Evolutionary conservation across 2,797 vertebrate genomes (phyloP), one percentile per base, ranked within the genome.

Genomic region (Mallotus villosus): DNA sequence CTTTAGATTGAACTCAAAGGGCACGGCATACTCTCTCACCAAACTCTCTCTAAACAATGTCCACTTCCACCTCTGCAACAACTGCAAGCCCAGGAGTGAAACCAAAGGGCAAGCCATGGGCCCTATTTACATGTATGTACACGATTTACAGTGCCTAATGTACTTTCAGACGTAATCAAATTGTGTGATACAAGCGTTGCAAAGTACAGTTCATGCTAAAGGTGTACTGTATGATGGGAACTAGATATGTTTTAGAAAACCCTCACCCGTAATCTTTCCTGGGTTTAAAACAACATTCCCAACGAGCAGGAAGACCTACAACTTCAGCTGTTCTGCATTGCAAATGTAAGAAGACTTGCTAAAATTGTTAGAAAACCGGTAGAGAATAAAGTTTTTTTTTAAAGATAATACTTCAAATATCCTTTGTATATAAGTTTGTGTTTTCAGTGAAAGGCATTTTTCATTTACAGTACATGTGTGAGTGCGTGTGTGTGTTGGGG

Each of bases 401-500:
- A 12, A 2, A 11, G 41, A 73, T 71, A 80, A 74, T 81, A 78
- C 71, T 81, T 66, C 64, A 46, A 46, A 46, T 14, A 46, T 17
- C 64, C 69, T 46, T 4, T 24, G 41, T n/a, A 55, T 14, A 17
- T 51, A 11, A 64, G 37, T 58, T 24, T 46, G 17, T 67, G 2
- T 51, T 21, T 62, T 76, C 41, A 46, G 41, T 46, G 41, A 46
- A 46, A 46, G 41, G 41, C 11, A 14, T n/a, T 55, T n/a, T 55
- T 17, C 51, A n/a, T 55, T 17, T 55, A 17, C 19, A 32, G 5
- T 34, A 19, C 5, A 14, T 37, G 2, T 22, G 32, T 63, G 62
- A 41, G 62, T 22, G 32, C 27, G 32, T 41, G 62, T 60, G 55
- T 60, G 68, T 24, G 29, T 63, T 46, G 21, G 4, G 34, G 51